Base-by-base conservation (phyloP, 2,797 vertebrate species). In the Brachyrhaphis roseni region DNA sequence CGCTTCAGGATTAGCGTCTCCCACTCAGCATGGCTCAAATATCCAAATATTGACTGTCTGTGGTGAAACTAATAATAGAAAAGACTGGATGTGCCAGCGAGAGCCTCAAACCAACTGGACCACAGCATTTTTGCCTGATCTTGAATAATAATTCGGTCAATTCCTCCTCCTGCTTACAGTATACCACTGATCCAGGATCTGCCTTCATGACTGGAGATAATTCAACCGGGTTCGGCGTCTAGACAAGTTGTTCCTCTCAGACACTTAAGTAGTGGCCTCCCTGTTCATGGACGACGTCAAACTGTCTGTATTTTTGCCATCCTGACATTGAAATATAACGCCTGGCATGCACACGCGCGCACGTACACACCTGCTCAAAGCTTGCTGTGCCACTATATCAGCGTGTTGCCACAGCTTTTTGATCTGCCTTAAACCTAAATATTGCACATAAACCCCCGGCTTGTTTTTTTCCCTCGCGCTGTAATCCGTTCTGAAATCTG, bases 1-100 rank as follows among this genome's bases (percentile, higher is more conserved):
- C 8, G 86, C 41, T 77, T 83, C 15, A 73, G 86, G 87, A 92
- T 93, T 93, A 91, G 83, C 72, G 79, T 86, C 86, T 87, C 92
- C 89, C 87, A 89, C 91, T 91, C 88, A 75, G 23, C 72, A 82
- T 93, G 92, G 94, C 82, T 92, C 90, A 94, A 86, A 86, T 41
- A 78, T 73, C 62, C 77, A 85, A 78, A 90, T 85, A 85, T 85
- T 86, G 74, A 91, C 87, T 86, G 75, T 28, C 64, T 77, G 78
- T 80, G 43, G 49, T 70, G 78, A 28, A 31, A 78, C 82, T 87
- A 78, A 83, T 82, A 86, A 85, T 74, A 80, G 79, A 57, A 84
- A 64, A 82, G 53, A 51, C 16, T 46, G 31, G 23, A 3, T 81
- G 57, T 57, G 47, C 23, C 51, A 57, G 18, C 2, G 20, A 68